phyloP scores from a whole-genome alignment of 2,113 vertebrate genomes.

The Bufo bufo region DNA sequence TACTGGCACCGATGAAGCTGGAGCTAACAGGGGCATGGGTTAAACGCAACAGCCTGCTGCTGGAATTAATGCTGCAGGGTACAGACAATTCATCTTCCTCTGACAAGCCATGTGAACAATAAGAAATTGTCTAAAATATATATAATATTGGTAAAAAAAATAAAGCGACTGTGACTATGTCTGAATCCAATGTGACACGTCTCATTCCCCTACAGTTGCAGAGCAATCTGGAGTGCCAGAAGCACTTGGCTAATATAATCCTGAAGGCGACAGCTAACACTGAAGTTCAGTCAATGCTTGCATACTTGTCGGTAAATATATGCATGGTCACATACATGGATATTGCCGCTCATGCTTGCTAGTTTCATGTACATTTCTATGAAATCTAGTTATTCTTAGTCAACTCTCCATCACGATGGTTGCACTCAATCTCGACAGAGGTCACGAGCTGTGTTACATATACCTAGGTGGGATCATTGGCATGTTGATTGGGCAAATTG shows the following conservation, averaged over 20 bases:
- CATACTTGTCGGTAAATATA: not conserved
- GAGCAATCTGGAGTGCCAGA: not conserved
- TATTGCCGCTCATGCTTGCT: not conserved
- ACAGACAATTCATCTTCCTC: slow-evolving; percentile 41
- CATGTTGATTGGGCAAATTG: not conserved
- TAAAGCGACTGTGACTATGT: slow-evolving; percentile 32
- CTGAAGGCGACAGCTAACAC: not conserved
- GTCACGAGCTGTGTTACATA: not conserved
- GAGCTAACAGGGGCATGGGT: slow-evolving; percentile 41
- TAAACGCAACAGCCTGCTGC: slow-evolving; percentile 46
- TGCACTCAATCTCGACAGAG: not conserved
- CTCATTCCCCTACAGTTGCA: not conserved
- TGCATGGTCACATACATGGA: slow-evolving; percentile 6
- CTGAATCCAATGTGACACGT: slow-evolving; percentile 25
- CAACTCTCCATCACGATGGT: not conserved
- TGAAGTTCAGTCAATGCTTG: not conserved
- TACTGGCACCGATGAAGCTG: not conserved
- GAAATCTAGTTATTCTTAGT: not conserved
- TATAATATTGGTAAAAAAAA: slow-evolving; percentile 47
- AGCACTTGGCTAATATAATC: slow-evolving; percentile 15
- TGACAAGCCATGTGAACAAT: slow-evolving; percentile 51
- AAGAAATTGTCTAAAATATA: slow-evolving; percentile 30
- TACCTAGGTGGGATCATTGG: not conserved
- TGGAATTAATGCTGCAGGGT: slow-evolving; percentile 38
- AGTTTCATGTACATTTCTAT: not conserved